These are phyloP conservation scores for Hemithea aestivaria DNA, from an alignment of 2,888 invertebrate genomes.

Conservation along the genomic window DNA sequence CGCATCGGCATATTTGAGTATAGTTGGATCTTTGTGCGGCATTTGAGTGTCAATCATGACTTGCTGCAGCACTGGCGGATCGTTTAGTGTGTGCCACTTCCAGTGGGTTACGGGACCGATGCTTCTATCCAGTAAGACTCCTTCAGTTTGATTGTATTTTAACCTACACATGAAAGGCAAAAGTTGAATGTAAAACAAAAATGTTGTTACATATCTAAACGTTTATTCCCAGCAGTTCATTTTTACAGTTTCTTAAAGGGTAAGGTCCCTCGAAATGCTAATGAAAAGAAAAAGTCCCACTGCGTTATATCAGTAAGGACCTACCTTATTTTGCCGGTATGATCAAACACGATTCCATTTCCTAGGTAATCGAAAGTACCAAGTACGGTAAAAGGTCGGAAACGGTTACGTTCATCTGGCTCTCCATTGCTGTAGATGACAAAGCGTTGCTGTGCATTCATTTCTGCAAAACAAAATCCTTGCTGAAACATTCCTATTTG, in stretches of 20 bases:
- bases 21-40: conserved; percentile 58
- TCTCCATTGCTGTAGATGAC: conserved; percentile 65
- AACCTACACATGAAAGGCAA: conserved; percentile 49
- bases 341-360: conserved; percentile 68
- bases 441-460: conserved; percentile 61
- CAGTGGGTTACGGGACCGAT: conserved; percentile 67
- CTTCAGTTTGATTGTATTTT: conserved; percentile 73
- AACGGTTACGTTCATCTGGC: conserved; percentile 55
- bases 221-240: too few relatives aligned
- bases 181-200: too few relatives aligned
- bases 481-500: too few relatives aligned
- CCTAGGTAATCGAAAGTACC: conserved; percentile 67
- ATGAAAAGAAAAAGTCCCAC: too few relatives aligned
- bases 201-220: too few relatives aligned
- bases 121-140: conserved; percentile 58
- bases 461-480: conserved; percentile 44
- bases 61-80: conserved; percentile 65
- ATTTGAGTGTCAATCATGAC: conserved; percentile 71
- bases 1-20: conserved; percentile 46
- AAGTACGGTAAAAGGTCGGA: conserved; percentile 55
- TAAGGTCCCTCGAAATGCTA: too few relatives aligned
- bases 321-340: conserved; percentile 65
- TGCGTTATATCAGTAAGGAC: not conserved
- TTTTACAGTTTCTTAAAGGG: too few relatives aligned
- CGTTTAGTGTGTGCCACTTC: conserved; percentile 72